Evolutionary conservation across 1,140 invertebrate species (phyloP), one percentile per base, ranked within the genome.

Genomic region (Microvelia longipes): DNA sequence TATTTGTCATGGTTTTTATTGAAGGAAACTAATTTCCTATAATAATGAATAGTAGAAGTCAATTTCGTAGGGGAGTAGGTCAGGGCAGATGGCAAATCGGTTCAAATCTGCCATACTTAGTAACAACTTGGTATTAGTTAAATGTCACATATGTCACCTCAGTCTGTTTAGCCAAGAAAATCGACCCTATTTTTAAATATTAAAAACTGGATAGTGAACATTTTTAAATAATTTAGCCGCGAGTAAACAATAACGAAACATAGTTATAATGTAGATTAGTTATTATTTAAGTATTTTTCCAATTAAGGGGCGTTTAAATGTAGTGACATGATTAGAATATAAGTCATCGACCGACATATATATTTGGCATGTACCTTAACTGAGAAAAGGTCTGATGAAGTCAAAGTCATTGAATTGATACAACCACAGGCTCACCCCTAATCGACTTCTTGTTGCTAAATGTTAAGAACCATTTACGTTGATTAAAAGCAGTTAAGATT

Each of bases 11-110:
- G 15, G 15, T 5, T 64, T 60, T 50, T 19, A 50, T 26, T 64
- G 62, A 64, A 64, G 62, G 62, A 64, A 64, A 64, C 62, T 64
- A 64, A 64, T 64, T 64, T 64, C n/a, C 11, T 64, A 64, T 64
- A 29, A 67, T 67, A 67, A 67, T 67, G 66, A 29, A 67, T 67
- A 29, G 66, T 27, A 27, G 66, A 5, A 67, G 66, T 67, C 66
- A 67, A 67, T 67, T 67, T 13, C 2, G 24, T 13, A 19, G 11
- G 11, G 28, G n/a, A n/a, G 2, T 13, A 13, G 25, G 28, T 29
- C 66, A 2, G 66, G 11, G 5, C 66, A 67, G 66, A 67, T 67
- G 66, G 66, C 15, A 67, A 67, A 67, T 67, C 66, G 19, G 35
- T 50, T 11, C 35, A 5, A 19, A 19, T 5, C 66, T 26, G 66